These are phyloP conservation scores for Dipodomys ordii DNA, from an alignment of 2,113 vertebrate genomes.

Conservation along the genomic window DNA sequence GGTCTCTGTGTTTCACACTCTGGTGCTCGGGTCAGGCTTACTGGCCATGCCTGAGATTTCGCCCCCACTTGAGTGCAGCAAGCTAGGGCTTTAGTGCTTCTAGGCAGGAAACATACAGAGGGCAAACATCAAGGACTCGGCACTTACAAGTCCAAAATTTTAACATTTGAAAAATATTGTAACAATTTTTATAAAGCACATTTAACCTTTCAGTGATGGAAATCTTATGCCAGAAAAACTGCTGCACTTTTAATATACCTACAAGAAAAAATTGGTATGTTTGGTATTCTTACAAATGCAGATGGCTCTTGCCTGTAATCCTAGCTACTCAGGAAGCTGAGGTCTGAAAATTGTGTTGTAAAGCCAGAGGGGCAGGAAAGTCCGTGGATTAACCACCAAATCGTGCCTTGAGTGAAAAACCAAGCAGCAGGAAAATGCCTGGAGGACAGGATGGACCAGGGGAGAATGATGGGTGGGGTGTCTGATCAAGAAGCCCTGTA, in stretches of 20 bases:
- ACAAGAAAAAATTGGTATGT: slow-evolving; percentile 59
- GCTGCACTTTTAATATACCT: slow-evolving; percentile 68
- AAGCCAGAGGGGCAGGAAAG: no score
- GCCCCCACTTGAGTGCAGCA: slow-evolving; percentile 49
- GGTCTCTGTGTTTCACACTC: slow-evolving; percentile 53
- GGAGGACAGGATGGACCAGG: no score
- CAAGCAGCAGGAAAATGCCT: no score
- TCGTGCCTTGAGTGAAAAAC: no score
- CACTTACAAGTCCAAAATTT: slow-evolving; percentile 64
- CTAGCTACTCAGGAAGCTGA: no score
- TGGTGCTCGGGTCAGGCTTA: slow-evolving; percentile 52
- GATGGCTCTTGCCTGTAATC: no score
- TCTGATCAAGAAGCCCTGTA: no score
- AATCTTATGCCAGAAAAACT: slow-evolving; percentile 57
- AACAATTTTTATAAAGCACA: slow-evolving; percentile 74
- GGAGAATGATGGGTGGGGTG: no score
- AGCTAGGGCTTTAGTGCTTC: slow-evolving; percentile 61
- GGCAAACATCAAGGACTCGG: neutral
- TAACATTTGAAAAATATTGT: slow-evolving; percentile 46
- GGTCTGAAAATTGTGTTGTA: no score
- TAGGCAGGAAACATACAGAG: slow-evolving; percentile 71
- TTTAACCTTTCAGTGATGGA: slow-evolving; percentile 67
- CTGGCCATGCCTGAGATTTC: slow-evolving; percentile 20
- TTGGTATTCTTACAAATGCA: slow-evolving; percentile 45
- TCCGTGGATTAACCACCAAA: no score